Base-by-base conservation (phyloP, 2,113 vertebrate species). In the Orthochromis malagaraziensis region DNA sequence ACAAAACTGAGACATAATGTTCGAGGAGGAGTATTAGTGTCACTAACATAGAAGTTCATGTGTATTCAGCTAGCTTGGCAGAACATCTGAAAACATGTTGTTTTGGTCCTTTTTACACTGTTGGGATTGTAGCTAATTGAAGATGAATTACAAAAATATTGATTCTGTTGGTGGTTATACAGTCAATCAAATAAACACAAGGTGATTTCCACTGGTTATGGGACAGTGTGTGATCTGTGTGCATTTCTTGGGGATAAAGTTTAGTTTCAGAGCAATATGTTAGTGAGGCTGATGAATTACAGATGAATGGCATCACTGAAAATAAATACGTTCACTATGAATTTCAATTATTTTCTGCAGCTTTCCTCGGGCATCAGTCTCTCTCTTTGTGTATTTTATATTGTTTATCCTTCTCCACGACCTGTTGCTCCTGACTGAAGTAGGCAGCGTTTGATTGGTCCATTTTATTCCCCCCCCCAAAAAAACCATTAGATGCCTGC, bases 391-490 rank as follows among this genome's bases (percentile, higher is more conserved):
- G 40, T 5, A 45, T 75, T 47, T 75, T 47, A 45, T 75, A 29
- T 47, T 29, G 24, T 47, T 75, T 16, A 12, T 29, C 24, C 42
- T 49, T 47, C 42, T 17, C 24, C 6, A 47, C 5, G 0, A 19
- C 42, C 24, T 75, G 70, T 47, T 75, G 24, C 70, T 29, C 4
- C 1, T 47, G 42, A 47, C 40, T 47, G 70, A 47, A 47, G 24
- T 75, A 29, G 40, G 1, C 70, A 45, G 68, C 21, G 0, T 45
- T 73, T 26, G 21, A 26, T 45, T 73, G 12, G 68, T 26, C 21
- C 8, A 16, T 45, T 26, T 17, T 17, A 17, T 16, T 0, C 12
- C 3, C 13, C 7, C 9, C 6, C 6, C 5, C 3, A 0, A 45
- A 49, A 47, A 17, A 47, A 0, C 0, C 12, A 40, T 45, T 42